These are phyloP conservation scores for Leiothrix lutea DNA, from an alignment of 2,113 vertebrate species.

Conservation along the genomic window DNA sequence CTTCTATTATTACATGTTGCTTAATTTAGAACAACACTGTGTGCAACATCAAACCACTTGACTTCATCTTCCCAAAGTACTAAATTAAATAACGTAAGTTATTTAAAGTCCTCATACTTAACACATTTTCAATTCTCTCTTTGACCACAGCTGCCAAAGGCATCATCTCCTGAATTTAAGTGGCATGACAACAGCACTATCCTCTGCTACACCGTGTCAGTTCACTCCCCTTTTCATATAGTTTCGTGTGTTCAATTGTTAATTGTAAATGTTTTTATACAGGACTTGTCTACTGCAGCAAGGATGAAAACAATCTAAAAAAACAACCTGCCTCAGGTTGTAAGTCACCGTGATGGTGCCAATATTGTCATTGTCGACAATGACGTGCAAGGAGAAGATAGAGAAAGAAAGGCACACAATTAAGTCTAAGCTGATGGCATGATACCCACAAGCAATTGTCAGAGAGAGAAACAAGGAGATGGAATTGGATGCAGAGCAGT, in stretches of 20 bases:
- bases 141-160: neutral
- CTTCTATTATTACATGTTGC: neutral
- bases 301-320: constrained; percentile 10
- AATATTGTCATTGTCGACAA: constrained; percentile 51
- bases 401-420: constrained; percentile 47
- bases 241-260: neutral
- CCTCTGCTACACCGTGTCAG: neutral
- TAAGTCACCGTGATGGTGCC: constrained; percentile 1
- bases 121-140: neutral
- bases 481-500: constrained; percentile 27
- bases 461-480: constrained; percentile 33
- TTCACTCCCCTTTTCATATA: neutral
- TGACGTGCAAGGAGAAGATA: neutral
- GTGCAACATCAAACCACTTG: neutral
- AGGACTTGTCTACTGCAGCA: neutral
- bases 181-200: neutral
- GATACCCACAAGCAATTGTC: constrained; percentile 56
- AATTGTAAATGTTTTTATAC: neutral
- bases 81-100: neutral
- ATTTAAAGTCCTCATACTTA: neutral
- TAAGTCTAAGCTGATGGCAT: constrained; percentile 51
- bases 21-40: constrained; percentile 14
- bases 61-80: neutral
- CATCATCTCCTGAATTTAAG: neutral
- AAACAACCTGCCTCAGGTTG: constrained; percentile 29